Conservation (phyloP, 1,140 invertebrate genomes). For the Caenorhabditis latens region DNA sequence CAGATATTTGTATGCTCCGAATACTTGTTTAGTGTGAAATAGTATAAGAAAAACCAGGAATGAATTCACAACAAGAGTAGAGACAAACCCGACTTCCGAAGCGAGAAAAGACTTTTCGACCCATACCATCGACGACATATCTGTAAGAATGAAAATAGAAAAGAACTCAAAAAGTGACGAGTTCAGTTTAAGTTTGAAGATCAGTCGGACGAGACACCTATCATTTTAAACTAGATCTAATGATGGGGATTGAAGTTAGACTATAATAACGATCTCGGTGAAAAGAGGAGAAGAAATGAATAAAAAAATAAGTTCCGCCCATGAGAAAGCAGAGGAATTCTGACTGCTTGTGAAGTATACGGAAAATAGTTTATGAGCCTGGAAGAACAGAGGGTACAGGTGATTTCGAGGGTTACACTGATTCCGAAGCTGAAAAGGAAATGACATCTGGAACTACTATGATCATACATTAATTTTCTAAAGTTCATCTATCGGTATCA, state of each 20-base stretch:
- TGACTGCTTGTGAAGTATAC: neutral
- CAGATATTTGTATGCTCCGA: slow-evolving; percentile 11
- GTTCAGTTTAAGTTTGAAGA: neutral
- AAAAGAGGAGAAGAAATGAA: neutral
- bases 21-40: slow-evolving; percentile 21
- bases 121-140: neutral
- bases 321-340: neutral
- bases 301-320: neutral
- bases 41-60: neutral
- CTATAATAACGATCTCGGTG: neutral
- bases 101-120: neutral
- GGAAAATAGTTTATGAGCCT: neutral
- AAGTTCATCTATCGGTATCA: neutral
- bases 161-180: neutral
- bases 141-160: neutral
- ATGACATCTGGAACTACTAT: slow-evolving; percentile 1
- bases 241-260: neutral
- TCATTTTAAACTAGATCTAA: neutral
- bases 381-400: too few species aligned
- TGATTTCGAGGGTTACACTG: too few species aligned
- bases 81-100: slow-evolving; percentile 29
- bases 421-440: neutral
- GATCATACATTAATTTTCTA: neutral
- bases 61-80: neutral
- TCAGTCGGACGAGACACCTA: neutral